Conservation (phyloP, 2,797 vertebrate genomes). For the Pristis pectinata region DNA sequence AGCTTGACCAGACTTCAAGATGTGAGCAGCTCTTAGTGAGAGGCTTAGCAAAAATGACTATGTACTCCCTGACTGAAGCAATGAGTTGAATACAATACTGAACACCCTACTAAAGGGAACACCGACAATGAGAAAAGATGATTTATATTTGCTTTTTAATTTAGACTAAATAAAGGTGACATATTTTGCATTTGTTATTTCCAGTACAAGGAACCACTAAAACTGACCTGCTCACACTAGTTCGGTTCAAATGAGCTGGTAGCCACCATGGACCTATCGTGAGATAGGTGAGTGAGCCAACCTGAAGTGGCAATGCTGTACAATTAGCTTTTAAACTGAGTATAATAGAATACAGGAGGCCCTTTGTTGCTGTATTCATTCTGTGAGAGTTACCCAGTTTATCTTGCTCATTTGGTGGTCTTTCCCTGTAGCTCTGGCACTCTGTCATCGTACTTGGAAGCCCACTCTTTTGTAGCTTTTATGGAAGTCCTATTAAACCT, state of each 20-base stretch:
- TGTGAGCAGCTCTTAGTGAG: no score
- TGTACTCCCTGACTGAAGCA: no score
- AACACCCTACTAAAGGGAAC: not conserved
- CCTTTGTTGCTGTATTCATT: not conserved
- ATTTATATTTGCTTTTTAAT: not conserved
- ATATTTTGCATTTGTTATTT: not conserved
- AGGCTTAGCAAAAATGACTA: no score
- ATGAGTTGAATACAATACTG: no score
- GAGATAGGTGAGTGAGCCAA: not conserved
- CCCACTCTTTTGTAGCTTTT: not conserved
- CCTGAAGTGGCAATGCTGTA: not conserved
- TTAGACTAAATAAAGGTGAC: not conserved
- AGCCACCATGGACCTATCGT: not conserved
- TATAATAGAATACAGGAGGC: not conserved
- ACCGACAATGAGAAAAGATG: not conserved
- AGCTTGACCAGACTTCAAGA: no score
- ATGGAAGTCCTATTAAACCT: not conserved
- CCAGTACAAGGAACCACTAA: not conserved
- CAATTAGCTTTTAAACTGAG: not conserved
- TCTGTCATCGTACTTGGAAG: not conserved
- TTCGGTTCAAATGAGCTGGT: not conserved
- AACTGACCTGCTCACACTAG: not conserved
- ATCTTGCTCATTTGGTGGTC: not conserved
- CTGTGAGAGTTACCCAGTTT: not conserved
- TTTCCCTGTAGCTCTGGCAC: no score